These are phyloP conservation scores for Bicyclus anynana DNA, from an alignment of 1,140 invertebrate genomes.

Conservation along the genomic window DNA sequence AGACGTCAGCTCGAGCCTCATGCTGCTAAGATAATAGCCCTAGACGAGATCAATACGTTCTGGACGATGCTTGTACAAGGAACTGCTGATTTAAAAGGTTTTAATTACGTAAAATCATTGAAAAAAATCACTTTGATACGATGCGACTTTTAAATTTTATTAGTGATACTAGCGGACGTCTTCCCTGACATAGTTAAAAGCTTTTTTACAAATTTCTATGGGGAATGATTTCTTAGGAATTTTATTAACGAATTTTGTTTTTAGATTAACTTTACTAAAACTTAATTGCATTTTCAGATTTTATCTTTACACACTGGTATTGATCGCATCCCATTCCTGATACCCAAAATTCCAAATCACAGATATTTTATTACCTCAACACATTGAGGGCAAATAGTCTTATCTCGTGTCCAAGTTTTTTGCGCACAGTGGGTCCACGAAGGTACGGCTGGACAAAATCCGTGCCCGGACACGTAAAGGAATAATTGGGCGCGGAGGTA, in stretches of 20 bases:
- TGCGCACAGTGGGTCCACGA: not conserved
- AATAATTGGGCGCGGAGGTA: not conserved
- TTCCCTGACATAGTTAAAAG: too few relatives aligned
- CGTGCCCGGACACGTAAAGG: not conserved
- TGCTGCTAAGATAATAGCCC: constrained; percentile 36
- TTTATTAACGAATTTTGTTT: too few relatives aligned
- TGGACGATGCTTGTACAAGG: not conserved
- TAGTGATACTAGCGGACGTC: too few relatives aligned
- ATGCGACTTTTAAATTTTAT: too few relatives aligned
- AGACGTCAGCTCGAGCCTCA: constrained; percentile 34
- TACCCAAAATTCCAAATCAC: not conserved
- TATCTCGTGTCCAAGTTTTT: not conserved
- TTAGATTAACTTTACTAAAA: too few relatives aligned
- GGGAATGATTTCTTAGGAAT: too few relatives aligned
- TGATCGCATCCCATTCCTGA: too few relatives aligned
- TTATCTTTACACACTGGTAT: not conserved
- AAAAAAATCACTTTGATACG: too few relatives aligned
- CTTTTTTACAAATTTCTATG: too few relatives aligned
- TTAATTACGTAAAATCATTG: too few relatives aligned
- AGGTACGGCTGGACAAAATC: not conserved
- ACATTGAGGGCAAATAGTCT: not conserved
- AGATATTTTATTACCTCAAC: not conserved
- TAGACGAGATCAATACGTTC: not conserved
- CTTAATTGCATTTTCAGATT: too few relatives aligned
- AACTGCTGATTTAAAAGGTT: not conserved